Conservation (phyloP, 2,113 vertebrate species). For the Nibea albiflora region DNA sequence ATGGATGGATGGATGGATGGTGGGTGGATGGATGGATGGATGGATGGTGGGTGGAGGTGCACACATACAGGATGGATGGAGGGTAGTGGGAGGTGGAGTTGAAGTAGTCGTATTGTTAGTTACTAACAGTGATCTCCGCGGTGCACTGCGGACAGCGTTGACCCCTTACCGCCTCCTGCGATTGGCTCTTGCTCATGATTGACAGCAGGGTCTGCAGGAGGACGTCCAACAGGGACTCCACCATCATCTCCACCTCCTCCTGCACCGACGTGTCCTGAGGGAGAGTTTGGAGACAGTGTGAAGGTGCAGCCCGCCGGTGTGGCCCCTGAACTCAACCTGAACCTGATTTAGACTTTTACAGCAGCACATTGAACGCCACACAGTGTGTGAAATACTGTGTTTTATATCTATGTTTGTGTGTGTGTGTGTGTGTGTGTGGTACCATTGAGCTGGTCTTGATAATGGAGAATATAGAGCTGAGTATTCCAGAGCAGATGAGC, state of each 20-base stretch:
- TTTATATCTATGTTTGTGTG: slow-evolving; percentile 12
- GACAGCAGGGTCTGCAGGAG: slow-evolving; percentile 96
- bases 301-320: no score
- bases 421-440: slow-evolving; percentile 48
- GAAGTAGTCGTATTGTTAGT: slow-evolving; percentile 95
- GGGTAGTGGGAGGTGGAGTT: slow-evolving; percentile 63
- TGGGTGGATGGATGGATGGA: no score
- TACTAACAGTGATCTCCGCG: slow-evolving; percentile 99
- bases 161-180: slow-evolving; percentile 99
- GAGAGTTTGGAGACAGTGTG: neutral
- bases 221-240: slow-evolving; percentile 98
- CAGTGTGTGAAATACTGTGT: neutral
- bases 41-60: neutral
- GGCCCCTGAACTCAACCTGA: no score
- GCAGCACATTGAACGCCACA: neutral
- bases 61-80: slow-evolving; percentile 5
- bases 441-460: slow-evolving; percentile 85
- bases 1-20: no score
- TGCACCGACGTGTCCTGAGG: slow-evolving; percentile 92
- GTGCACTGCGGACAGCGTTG: slow-evolving; percentile 99
- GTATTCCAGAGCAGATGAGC: slow-evolving; percentile 97
- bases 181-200: slow-evolving; percentile 99
- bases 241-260: slow-evolving; percentile 99
- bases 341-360: no score
- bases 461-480: slow-evolving; percentile 98